phyloP scores from a whole-genome alignment of 2,888 invertebrate genomes.

The Drosophila cognata region DNA sequence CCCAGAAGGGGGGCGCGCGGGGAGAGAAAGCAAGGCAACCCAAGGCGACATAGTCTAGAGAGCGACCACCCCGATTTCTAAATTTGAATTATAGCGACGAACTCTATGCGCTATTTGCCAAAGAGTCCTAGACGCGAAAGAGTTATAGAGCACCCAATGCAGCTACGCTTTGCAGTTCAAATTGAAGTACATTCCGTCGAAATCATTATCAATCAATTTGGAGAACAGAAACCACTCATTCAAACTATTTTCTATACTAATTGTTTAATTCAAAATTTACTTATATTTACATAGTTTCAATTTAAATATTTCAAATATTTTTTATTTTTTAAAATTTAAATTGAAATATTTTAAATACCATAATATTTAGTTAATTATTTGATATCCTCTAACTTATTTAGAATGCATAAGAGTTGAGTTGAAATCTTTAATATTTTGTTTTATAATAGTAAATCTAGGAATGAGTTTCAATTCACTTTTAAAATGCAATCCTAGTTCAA shows the following conservation, averaged over 20 bases:
- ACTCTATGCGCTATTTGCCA: conserved; percentile 5
- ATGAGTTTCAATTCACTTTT: background rate
- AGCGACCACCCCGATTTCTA: conserved; percentile 33
- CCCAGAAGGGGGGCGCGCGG: background rate
- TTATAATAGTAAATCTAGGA: background rate
- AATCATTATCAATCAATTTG: background rate
- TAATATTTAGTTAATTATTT: background rate
- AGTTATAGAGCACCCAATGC: background rate
- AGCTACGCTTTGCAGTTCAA: background rate
- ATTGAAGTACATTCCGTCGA: background rate
- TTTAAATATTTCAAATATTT: background rate
- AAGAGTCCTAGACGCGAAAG: background rate
- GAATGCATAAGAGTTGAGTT: background rate
- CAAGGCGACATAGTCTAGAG: conserved; percentile 19
- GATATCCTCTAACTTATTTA: background rate
- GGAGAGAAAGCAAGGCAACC: conserved; percentile 4
- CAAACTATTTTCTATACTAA: background rate
- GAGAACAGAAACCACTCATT: background rate
- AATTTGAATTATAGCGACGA: conserved; percentile 9
- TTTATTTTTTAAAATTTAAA: background rate
- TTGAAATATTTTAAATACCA: background rate
- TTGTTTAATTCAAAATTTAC: background rate
- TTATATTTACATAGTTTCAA: background rate
- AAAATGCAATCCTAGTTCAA: background rate
- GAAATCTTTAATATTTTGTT: background rate